Percentiles rank a stretch among this genome's conserved stretches.
Conservation (phyloP, 2,113 vertebrate genomes). For the Gambusia affinis region DNA sequence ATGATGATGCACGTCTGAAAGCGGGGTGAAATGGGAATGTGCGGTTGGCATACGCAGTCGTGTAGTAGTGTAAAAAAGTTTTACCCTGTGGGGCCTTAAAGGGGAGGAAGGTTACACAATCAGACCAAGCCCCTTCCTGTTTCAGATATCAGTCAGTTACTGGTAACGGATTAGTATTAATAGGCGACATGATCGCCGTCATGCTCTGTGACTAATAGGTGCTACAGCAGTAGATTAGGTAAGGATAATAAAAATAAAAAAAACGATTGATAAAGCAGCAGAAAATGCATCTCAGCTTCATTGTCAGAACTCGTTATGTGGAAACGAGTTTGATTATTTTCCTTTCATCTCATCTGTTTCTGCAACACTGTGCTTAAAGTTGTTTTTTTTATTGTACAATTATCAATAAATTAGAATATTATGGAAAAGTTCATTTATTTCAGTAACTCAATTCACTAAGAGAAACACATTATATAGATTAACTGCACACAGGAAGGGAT, state of each 20-base stretch:
- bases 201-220: not conserved
- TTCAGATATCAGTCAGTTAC: not conserved
- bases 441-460: too few species aligned
- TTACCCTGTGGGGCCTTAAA: conserved; percentile 44
- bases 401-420: too few species aligned
- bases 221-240: not conserved
- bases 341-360: not conserved
- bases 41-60: conserved; percentile 18
- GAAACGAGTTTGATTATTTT: not conserved
- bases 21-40: conserved; percentile 5
- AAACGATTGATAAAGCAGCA: not conserved
- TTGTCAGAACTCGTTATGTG: not conserved
- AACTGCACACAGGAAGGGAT: too few species aligned
- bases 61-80: conserved; percentile 44
- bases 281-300: not conserved
- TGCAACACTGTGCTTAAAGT: too few species aligned
- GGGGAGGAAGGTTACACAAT: conserved; percentile 59
- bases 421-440: too few species aligned
- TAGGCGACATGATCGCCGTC: not conserved
- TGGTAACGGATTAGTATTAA: not conserved
- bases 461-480: too few species aligned
- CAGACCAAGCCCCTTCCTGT: not conserved
- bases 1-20: conserved; percentile 31
- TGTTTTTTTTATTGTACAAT: too few species aligned
- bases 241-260: not conserved